Base-by-base conservation (phyloP, 1,140 invertebrate genomes). In the Pogonomyrmex barbatus region DNA sequence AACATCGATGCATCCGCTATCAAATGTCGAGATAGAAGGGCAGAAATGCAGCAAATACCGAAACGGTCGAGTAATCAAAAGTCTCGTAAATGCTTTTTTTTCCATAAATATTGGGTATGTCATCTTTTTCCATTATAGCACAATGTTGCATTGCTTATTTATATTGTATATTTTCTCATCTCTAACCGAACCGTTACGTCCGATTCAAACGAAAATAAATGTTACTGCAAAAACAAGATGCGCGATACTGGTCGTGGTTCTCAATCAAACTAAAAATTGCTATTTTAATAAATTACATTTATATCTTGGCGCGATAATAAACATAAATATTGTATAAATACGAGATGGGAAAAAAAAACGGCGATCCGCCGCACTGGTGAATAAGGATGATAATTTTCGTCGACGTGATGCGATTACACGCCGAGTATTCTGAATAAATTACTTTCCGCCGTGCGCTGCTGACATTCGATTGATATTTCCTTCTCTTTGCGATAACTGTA, bases 401-500 rank as follows among this genome's bases (percentile, higher is more conserved):
- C 52, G 14, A 68, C 12, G 36, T 54, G 63, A 54, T 70, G 42
- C 39, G 77, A 68, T 52, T 70, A 33, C 4, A 70, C 4, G 9
- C 5, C 33, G 58, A 45, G 14, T 56, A 54, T 33, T 70, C 50
- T n/a, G 52, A 82, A 82, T 82, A 36, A 42, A 76, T 58, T 52
- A 63, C 58, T 78, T 67, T 81, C n/a, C 33, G 77, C 65, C 30
- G 47, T 54, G 42, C 67, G 78, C 24, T n/a, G 47, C 8, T 68
- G 67, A 82, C 79, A 33, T 60, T 75, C 68, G 68, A 60, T 83
- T 73, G 79, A 83, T 83, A 47, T 75, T 75, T 73, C 68, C 83
- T 54, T n/a, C 47, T 78, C 47, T 79, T 85, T 65, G 30, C 83
- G 83, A 77, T 85, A 85, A 85, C 83, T 78, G 73, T 67, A 65